A percentile compares a stretch with the other conserved stretches of the same genome.
Conservation (phyloP, 1,140 invertebrate genomes). For the Drosophila willistoni region DNA sequence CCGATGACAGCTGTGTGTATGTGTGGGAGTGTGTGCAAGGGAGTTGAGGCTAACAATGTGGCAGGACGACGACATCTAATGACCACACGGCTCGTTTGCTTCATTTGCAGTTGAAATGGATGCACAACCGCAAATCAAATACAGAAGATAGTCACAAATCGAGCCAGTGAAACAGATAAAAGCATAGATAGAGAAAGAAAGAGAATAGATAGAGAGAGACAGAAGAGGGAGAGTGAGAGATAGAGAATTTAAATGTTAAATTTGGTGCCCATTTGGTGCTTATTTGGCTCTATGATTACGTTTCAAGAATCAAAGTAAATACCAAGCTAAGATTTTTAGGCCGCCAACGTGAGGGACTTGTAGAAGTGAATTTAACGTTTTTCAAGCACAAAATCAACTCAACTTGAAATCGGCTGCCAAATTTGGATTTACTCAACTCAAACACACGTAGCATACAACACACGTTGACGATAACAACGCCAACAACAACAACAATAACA, state of each 20-base stretch:
- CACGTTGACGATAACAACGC: not conserved
- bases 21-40: not conserved
- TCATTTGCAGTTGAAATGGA: constrained; percentile 78
- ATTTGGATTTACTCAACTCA: constrained; percentile 67
- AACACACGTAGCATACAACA: constrained; percentile 48
- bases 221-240: no score
- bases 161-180: not conserved
- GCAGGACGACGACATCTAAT: constrained; percentile 59
- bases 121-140: constrained; percentile 79
- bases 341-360: constrained; percentile 6
- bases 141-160: constrained; percentile 44
- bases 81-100: constrained; percentile 77
- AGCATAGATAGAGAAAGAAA: not conserved
- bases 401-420: constrained; percentile 33
- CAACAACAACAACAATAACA: not conserved
- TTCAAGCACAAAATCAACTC: constrained; percentile 68
- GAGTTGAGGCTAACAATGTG: constrained; percentile 40
- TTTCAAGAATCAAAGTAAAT: constrained; percentile 8
- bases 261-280: not conserved
- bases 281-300: constrained; percentile 3
- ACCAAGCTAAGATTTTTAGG: constrained; percentile 1
- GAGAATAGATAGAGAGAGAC: not conserved
- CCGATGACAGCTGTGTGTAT: constrained; percentile 9
- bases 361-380: constrained; percentile 45
- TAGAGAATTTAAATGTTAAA: not conserved